These are phyloP conservation scores for Emys orbicularis DNA, from an alignment of 2,797 vertebrate species.

Conservation along the genomic window DNA sequence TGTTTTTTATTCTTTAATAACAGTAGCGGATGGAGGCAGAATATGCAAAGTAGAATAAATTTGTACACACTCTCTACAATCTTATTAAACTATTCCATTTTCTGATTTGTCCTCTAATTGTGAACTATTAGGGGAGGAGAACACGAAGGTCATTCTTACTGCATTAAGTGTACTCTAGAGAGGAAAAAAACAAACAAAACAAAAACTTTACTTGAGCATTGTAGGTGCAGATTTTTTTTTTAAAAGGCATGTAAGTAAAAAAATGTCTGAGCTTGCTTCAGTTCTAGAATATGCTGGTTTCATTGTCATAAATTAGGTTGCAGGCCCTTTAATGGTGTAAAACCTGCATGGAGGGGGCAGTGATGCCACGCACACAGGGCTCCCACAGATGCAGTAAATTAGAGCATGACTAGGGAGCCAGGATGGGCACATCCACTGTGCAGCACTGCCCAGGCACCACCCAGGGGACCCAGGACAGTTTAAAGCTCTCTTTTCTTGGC, in stretches of 20 bases:
- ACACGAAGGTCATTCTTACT: background rate
- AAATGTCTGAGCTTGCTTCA: fast-evolving
- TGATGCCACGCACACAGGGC: background rate
- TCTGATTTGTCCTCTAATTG: background rate
- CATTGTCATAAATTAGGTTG: background rate
- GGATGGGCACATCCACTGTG: background rate
- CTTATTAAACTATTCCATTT: background rate
- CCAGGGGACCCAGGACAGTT: background rate
- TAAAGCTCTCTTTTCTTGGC: background rate
- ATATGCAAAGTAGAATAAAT: background rate
- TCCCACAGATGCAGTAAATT: background rate
- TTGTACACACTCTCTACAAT: background rate
- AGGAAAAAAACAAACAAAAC: background rate
- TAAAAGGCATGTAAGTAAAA: background rate
- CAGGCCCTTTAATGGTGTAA: background rate
- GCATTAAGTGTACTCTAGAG: background rate
- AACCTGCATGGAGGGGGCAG: background rate
- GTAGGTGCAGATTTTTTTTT: fast-evolving
- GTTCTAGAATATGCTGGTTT: background rate
- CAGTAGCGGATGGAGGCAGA: slow-evolving; percentile 39
- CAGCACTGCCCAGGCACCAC: background rate
- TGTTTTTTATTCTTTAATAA: slow-evolving; percentile 9
- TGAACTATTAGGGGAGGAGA: slow-evolving; percentile 21
- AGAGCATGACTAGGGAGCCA: background rate
- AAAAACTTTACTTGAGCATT: fast-evolving